These are phyloP conservation scores for Eulemur mongoz DNA, from an alignment of 2,797 vertebrate species.

Conservation along the genomic window DNA sequence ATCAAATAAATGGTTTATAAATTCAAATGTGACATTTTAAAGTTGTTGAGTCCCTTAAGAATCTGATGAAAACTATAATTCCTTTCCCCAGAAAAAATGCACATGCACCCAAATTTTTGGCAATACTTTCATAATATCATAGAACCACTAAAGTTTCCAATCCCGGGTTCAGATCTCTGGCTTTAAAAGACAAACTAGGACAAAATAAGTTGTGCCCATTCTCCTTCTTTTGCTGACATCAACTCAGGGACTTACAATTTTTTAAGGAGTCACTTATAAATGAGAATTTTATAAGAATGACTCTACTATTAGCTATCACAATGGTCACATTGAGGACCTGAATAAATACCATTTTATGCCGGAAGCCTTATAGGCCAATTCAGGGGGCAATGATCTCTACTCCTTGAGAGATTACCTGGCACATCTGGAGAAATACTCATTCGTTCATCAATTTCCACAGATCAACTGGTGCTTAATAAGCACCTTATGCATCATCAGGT, in stretches of 20 bases:
- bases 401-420: not conserved
- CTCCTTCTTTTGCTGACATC: not conserved
- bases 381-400: not conserved
- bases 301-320: not conserved
- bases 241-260: not conserved
- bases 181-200: slow-evolving; percentile 36
- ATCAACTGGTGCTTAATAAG: not conserved
- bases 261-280: not conserved
- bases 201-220: not conserved
- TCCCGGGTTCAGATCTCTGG: not conserved
- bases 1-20: not conserved
- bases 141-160: not conserved
- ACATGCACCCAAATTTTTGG: not conserved
- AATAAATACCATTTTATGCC: fast-evolving
- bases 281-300: not conserved
- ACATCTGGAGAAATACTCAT: not conserved
- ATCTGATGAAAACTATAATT: not conserved
- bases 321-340: not conserved
- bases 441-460: not conserved
- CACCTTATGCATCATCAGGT: not conserved
- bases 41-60: not conserved
- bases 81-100: not conserved
- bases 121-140: not conserved
- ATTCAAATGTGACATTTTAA: not conserved
- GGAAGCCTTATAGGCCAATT: not conserved